phyloP scores from a whole-genome alignment of 2,113 vertebrate genomes.

The Heterochromis multidens region DNA sequence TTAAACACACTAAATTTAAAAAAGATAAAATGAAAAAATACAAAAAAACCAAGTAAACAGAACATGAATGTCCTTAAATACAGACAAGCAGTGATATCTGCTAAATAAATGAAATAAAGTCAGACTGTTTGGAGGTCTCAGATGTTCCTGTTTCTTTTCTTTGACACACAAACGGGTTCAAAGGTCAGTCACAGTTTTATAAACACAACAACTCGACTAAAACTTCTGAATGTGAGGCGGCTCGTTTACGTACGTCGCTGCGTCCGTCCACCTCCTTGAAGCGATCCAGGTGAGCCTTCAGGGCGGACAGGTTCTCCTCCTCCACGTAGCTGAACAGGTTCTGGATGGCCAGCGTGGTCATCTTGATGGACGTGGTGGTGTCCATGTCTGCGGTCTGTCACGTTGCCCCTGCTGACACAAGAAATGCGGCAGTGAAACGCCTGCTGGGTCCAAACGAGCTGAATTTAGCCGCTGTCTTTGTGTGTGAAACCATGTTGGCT shows the following conservation, averaged over 20 bases:
- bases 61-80: background rate
- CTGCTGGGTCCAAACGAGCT: background rate
- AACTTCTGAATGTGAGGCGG: too few species aligned
- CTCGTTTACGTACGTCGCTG: constrained; percentile 82
- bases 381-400: constrained; percentile 68
- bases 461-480: too few species aligned
- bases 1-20: background rate
- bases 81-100: background rate
- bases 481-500: too few species aligned
- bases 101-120: too few species aligned
- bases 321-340: constrained; percentile 94
- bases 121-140: too few species aligned
- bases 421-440: background rate
- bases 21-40: background rate
- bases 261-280: constrained; percentile 97
- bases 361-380: constrained; percentile 80
- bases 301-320: constrained; percentile 91
- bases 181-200: too few species aligned
- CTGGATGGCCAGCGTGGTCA: constrained; percentile 93
- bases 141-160: too few species aligned
- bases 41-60: background rate
- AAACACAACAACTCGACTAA: too few species aligned
- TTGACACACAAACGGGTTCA: too few species aligned
- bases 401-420: background rate
- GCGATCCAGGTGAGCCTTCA: constrained; percentile 90